phyloP scores from a whole-genome alignment of 1,140 invertebrate genomes.

The Zelostemma sp. region DNA sequence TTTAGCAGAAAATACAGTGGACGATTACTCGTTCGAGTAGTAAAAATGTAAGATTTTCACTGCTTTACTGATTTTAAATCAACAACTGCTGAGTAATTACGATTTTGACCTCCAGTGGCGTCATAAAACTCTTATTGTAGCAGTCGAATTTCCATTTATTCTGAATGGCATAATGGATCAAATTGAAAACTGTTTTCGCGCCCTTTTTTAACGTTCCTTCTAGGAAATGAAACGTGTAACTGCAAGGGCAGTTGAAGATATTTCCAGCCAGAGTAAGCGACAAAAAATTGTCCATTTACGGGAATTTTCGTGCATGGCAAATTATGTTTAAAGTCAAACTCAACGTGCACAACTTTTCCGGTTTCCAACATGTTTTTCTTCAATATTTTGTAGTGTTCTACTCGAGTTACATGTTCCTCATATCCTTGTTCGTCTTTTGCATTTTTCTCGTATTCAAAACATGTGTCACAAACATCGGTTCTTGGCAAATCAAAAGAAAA shows the following conservation, averaged over 20 bases:
- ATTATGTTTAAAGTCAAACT: constrained; percentile 8
- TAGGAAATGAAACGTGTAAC: constrained; percentile 1
- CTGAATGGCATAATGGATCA: not conserved
- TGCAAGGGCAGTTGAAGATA: not conserved
- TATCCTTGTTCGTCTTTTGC: not conserved
- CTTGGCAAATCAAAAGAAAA: too few relatives aligned
- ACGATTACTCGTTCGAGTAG: too few relatives aligned
- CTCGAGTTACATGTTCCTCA: not conserved
- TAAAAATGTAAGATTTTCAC: too few relatives aligned
- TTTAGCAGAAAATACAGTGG: too few relatives aligned
- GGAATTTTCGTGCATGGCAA: constrained; percentile 6
- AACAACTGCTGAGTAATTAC: too few relatives aligned
- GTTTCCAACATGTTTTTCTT: not conserved
- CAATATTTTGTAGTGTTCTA: not conserved
- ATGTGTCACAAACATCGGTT: too few relatives aligned
- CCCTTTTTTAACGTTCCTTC: constrained; percentile 2
- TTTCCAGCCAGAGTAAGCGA: constrained; percentile 2
- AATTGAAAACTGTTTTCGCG: not conserved
- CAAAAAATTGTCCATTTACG: too few relatives aligned
- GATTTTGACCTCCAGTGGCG: too few relatives aligned
- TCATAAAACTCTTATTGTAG: constrained; percentile 5
- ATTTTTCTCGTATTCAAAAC: not conserved
- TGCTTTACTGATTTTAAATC: too few relatives aligned
- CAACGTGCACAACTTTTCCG: not conserved
- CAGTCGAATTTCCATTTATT: not conserved